Percentiles rank a stretch among this genome's conserved stretches.
These are phyloP conservation scores for Daboia siamensis DNA, from an alignment of 2,113 vertebrate genomes.

Conservation along the genomic window DNA sequence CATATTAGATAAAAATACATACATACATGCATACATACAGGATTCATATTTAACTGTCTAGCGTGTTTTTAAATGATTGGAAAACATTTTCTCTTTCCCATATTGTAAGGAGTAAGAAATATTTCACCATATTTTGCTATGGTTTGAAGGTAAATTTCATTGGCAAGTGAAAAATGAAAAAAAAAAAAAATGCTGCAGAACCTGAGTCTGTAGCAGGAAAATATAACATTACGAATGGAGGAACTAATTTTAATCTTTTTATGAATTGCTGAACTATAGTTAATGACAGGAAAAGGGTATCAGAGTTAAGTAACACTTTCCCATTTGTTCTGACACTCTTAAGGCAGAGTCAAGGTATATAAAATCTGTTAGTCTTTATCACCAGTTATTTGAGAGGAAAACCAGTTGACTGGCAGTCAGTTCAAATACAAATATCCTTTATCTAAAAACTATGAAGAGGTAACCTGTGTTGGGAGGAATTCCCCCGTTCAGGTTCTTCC, in stretches of 20 bases:
- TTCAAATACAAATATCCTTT: slow-evolving; percentile 12
- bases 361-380: not conserved
- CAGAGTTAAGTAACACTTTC: not conserved
- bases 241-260: slow-evolving; percentile 1
- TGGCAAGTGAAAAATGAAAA: not conserved
- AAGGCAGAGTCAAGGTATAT: not conserved
- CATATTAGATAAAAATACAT: too few relatives aligned
- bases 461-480: not conserved
- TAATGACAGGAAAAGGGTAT: not conserved
- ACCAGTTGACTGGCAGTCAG: not conserved
- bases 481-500: too few relatives aligned
- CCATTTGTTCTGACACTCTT: not conserved
- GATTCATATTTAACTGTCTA: slow-evolving; percentile 23
- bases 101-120: not conserved
- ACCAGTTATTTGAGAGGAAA: not conserved
- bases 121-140: not conserved
- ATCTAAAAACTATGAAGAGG: slow-evolving; percentile 35
- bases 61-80: not conserved
- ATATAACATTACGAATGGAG: not conserved
- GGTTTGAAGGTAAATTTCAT: not conserved
- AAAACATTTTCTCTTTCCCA: not conserved
- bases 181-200: not conserved
- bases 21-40: too few relatives aligned
- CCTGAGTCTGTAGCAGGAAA: not conserved
- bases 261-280: not conserved